Evolutionary conservation across 2,888 invertebrate genomes (phyloP), one percentile per base, ranked within the genome.

Genomic region (Altica lythri): DNA sequence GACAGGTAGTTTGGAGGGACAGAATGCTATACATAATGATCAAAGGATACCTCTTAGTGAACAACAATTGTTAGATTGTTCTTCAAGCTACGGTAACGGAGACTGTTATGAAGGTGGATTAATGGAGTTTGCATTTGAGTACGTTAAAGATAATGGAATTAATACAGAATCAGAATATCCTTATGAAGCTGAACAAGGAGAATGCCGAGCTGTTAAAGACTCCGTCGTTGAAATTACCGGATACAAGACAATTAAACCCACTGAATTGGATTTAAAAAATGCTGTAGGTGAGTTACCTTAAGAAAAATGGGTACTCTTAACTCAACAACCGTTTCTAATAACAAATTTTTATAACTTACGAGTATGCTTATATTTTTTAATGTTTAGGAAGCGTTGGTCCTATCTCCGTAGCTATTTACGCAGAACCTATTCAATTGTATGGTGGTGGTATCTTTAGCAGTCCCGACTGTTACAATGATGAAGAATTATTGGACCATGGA

Each of bases 1-100:
- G 82, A 81, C 81, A 54, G 84, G 80, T 9, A 74, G 81, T 4
- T 60, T 81, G 5, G 82, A 81, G 71, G 80, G 79, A 2, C 81
- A 81, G 53, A 71, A 77, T 60, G 78, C 73, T 67, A 70, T 78
- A 14, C 78, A 78, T 68, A 77, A 76, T 16, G 78, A 78, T 5
- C 70, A 72, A 42, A 68, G 81, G 17, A 73, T 75, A 1, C 78
- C 79, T 25, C 70, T 82, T 14, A 80, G 80, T 57, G 79, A 81
- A 57, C 81, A 82, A 64, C 80, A 83, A 64, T 68, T 82, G 19
- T 72, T 82, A 16, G 82, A 82, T 63, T 82, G 82, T 63, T 76
- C 78, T 1, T 62, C 55, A 2, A 64, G 70, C 4, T 79, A 76
- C 53, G 78, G 75, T 2, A 81, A 80, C 63, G 64, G 73, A 27